phyloP scores from a whole-genome alignment of 2,888 invertebrate genomes.

The Furcula furcula region DNA sequence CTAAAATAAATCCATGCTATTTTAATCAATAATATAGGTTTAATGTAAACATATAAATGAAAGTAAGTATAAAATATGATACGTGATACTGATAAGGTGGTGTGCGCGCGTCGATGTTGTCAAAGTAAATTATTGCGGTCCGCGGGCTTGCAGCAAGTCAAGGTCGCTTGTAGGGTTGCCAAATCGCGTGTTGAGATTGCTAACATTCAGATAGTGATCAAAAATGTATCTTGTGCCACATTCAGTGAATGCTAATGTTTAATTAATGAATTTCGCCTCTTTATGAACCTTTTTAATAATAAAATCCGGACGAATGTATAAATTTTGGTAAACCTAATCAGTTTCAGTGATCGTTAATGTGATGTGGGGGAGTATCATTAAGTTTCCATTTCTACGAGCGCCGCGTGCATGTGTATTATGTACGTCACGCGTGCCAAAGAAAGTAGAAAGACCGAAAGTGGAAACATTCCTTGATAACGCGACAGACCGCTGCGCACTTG shows the following conservation, averaged over 20 bases:
- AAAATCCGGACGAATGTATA: background rate
- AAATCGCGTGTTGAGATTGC: background rate
- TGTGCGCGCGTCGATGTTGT: slow-evolving; percentile 68
- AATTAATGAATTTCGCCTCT: too few relatives aligned
- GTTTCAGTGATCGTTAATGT: slow-evolving; percentile 60
- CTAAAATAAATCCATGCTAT: background rate
- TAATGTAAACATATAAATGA: slow-evolving; percentile 44
- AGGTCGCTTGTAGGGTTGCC: slow-evolving; percentile 46
- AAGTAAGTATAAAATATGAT: slow-evolving; percentile 40
- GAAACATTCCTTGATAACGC: slow-evolving; percentile 63
- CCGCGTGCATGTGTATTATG: slow-evolving; percentile 51
- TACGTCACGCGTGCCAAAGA: slow-evolving; percentile 54
- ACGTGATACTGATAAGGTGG: slow-evolving; percentile 35
- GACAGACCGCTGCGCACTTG: slow-evolving; percentile 39
- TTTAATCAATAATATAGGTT: background rate
- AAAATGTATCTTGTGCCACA: too few relatives aligned
- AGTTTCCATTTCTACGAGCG: slow-evolving; percentile 38
- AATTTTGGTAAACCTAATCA: background rate
- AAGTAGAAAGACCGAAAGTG: slow-evolving; percentile 70
- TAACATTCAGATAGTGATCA: too few relatives aligned
- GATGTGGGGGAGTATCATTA: slow-evolving; percentile 43
- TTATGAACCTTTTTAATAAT: too few relatives aligned
- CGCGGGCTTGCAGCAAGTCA: slow-evolving; percentile 62
- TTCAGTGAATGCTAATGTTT: too few relatives aligned
- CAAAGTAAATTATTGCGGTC: slow-evolving; percentile 63